These are phyloP conservation scores for Drosophila lacertosa DNA, from an alignment of 1,140 invertebrate species.

Conservation along the genomic window DNA sequence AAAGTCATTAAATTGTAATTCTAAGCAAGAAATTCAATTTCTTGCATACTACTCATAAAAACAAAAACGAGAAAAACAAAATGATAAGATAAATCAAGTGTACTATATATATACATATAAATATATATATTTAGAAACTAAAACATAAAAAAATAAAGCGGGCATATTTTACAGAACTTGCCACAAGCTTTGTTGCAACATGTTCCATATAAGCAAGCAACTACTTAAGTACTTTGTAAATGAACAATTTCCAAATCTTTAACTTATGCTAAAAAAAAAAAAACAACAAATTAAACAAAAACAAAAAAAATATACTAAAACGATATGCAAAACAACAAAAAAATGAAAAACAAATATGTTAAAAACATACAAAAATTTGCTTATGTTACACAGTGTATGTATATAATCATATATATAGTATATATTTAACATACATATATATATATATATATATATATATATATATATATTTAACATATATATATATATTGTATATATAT, in stretches of 20 bases:
- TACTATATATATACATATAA: too few species aligned
- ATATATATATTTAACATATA: too few species aligned
- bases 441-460: constrained; percentile 16
- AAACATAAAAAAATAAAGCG: background rate
- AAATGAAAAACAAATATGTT: constrained; percentile 54
- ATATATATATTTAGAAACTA: too few species aligned
- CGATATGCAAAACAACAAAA: constrained; percentile 22
- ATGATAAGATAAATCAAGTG: too few species aligned
- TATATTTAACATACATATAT: constrained; percentile 13
- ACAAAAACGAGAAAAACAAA: constrained; percentile 9
- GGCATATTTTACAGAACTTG: constrained; percentile 6
- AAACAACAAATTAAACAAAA: constrained; percentile 23
- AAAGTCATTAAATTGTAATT: constrained; percentile 59
- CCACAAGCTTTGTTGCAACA: constrained; percentile 26
- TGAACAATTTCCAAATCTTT: constrained; percentile 65
- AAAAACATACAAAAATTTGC: constrained; percentile 69
- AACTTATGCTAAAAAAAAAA: constrained; percentile 31
- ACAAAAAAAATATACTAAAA: background rate
- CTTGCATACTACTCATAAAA: constrained; percentile 54
- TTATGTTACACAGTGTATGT: constrained; percentile 56
- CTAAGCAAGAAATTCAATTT: constrained; percentile 74
- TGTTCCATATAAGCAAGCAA: constrained; percentile 47
- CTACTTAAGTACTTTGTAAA: constrained; percentile 51
- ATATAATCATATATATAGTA: constrained; percentile 47
- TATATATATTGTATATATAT: constrained; percentile 44